Evolutionary conservation across 2,888 invertebrate genomes (phyloP).

Genomic region (Drosophila subquinaria): DNA sequence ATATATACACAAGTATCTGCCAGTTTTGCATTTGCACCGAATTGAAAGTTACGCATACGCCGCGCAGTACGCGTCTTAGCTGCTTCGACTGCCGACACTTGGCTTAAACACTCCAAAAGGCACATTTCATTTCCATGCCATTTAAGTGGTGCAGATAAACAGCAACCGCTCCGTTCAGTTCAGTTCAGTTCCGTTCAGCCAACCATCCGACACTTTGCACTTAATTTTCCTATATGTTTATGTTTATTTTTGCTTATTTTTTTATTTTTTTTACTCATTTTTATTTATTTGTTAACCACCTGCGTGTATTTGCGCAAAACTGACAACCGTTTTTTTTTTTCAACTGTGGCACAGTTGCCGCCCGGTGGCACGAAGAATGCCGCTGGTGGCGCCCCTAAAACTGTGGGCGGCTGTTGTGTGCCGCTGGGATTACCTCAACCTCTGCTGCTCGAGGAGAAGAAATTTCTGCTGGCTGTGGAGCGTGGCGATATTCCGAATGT

Average conservation of each 20-base stretch:
- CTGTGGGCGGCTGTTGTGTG: conserved; percentile 84
- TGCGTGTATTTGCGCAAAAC: conserved; percentile 37
- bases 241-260: conserved; percentile 51
- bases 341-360: conserved; percentile 55
- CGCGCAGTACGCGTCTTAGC: conserved; percentile 22
- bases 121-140: conserved; percentile 63
- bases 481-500: conserved; percentile 96
- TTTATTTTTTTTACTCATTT: conserved; percentile 21
- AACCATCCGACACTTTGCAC: conserved; percentile 71
- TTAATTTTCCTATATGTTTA: conserved; percentile 72
- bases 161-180: conserved; percentile 23
- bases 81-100: conserved; percentile 10
- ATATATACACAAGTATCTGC: conserved; percentile 23
- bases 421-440: conserved; percentile 90
- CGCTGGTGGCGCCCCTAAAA: conserved; percentile 54
- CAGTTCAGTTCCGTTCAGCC: conserved; percentile 9
- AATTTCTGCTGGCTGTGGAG: conserved; percentile 96
- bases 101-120: conserved; percentile 55
- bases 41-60: conserved; percentile 39
- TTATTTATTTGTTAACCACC: conserved; percentile 65
- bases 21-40: conserved; percentile 32
- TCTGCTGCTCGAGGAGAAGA: conserved; percentile 93
- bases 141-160: conserved; percentile 57
- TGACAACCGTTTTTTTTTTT: conserved; percentile 27
- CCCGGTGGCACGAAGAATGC: conserved; percentile 55